phyloP scores from a whole-genome alignment of 2,888 invertebrate genomes.

The Zhuqinia jingwanae region DNA sequence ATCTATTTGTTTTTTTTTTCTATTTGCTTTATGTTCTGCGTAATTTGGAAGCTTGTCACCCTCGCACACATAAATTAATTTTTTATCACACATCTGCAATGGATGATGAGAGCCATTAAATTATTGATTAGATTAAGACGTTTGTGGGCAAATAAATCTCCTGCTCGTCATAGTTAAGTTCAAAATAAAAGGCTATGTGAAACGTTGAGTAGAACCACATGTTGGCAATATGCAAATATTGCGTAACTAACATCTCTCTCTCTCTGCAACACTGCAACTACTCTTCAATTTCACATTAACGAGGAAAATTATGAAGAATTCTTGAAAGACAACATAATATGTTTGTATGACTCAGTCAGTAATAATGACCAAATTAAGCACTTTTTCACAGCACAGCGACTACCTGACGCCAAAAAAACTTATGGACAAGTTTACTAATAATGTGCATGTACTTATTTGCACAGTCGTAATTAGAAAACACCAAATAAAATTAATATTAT shows the following conservation, averaged over 20 bases:
- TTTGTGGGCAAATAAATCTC: background rate
- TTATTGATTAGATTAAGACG: background rate
- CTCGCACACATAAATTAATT: too few relatives aligned
- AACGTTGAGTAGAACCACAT: too few relatives aligned
- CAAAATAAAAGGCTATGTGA: too few relatives aligned
- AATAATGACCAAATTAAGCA: conserved; percentile 5
- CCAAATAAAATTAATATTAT: too few relatives aligned
- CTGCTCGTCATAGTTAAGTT: background rate
- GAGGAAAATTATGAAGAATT: conserved; percentile 4
- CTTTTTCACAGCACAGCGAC: conserved; percentile 32
- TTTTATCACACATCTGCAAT: background rate
- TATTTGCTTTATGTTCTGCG: conserved; percentile 2
- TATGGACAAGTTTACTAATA: background rate
- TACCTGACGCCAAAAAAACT: conserved; percentile 37
- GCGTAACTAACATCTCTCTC: background rate
- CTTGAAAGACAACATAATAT: conserved; percentile 18
- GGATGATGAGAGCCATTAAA: background rate
- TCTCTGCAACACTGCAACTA: background rate
- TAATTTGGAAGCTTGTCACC: conserved; percentile 36
- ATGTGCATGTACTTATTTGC: too few relatives aligned
- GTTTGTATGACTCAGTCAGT: too few relatives aligned
- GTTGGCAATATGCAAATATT: background rate
- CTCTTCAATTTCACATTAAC: background rate
- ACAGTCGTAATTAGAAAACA: too few relatives aligned
- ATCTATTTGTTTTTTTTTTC: background rate